Percentiles rank a stretch among this genome's conserved stretches.
Conservation (phyloP, 2,113 vertebrate species). For the Erythrolamprus reginae region DNA sequence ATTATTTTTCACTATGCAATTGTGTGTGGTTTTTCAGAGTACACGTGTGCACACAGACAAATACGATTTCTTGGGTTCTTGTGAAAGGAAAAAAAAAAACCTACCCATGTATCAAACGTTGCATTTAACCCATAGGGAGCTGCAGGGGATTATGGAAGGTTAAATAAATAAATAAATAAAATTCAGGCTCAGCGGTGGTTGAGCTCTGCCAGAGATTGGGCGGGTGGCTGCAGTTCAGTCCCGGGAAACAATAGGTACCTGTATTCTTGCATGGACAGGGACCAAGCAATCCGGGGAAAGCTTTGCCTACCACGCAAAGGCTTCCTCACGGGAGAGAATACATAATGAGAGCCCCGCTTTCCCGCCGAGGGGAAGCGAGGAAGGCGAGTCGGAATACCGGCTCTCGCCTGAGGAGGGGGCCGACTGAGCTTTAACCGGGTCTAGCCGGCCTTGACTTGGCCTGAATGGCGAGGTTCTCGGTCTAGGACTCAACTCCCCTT, state of each 20-base stretch:
- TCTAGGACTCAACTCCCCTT: constrained; percentile 58
- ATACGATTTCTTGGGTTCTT: neutral
- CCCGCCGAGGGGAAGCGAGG: constrained; percentile 35
- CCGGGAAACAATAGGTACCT: constrained; percentile 83
- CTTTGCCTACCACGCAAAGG: constrained; percentile 67
- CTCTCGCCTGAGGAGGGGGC: constrained; percentile 64
- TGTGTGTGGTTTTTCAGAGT: neutral
- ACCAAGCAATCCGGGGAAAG: constrained; percentile 66
- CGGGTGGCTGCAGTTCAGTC: constrained; percentile 80
- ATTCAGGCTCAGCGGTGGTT: constrained; percentile 76
- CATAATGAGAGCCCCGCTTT: constrained; percentile 69
- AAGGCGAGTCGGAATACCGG: constrained; percentile 37
- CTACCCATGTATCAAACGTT: neutral
- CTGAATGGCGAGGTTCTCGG: constrained; percentile 68
- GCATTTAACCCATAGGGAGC: constrained; percentile 22
- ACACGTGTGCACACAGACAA: neutral
- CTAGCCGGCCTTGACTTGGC: constrained; percentile 72
- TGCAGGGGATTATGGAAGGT: constrained; percentile 65
- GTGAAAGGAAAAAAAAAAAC: neutral
- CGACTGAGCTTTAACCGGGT: constrained; percentile 73
- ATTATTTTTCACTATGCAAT: neutral
- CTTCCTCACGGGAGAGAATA: constrained; percentile 70
- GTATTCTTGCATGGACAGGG: constrained; percentile 75
- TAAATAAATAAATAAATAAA: constrained; percentile 58
- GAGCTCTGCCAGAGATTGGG: constrained; percentile 79